Evolutionary conservation across 2,113 vertebrate species (phyloP), one percentile per base, ranked within the genome.

Genomic region (Synodontis membranacea): DNA sequence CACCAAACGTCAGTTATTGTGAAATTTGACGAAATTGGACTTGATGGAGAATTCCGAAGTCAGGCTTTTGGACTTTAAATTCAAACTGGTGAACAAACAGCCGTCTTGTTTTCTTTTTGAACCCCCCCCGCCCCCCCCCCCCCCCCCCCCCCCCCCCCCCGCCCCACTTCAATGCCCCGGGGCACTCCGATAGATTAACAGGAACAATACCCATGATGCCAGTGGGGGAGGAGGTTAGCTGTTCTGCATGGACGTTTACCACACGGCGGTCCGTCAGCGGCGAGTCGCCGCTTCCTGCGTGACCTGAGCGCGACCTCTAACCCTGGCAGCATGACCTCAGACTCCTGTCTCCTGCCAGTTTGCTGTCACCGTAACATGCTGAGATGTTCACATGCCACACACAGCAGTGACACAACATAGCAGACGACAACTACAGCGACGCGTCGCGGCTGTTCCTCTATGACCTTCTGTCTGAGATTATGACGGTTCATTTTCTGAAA

Each of bases 181-280:
- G 89, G 90, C 88, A 91, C 89, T 91, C 90, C 91, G 90, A 91
- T 82, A 90, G 93, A 95, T 95, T 95, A 95, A 84, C 62, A 8
- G 31, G 68, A 91, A 93, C 93, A 94, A 93, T 92, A 92, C 46
- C 88, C 2, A 91, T 92, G 93, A 93, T 95, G 93, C 93, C 91
- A 93, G 92, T 64, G 92, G 91, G 94, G 93, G 94, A 14, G 25
- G 46, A 5, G 46, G 64, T 2, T 31, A 15, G 88, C 89, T 92
- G 93, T 95, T 95, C 94, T 94, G 90, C 89, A 91, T 88, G 92
- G 91, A 92, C 89, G 90, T 91, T 93, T 94, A 93, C 92, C 93
- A 94, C 90, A 90, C 80, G 88, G 92, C 88, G 82, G 89, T 86
- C 87, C 87, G 85, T 92, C 90, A 92, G 86, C 82, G 88, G 86